Evolutionary conservation across 2,113 vertebrate species (phyloP).

Genomic region (Pagrus major): DNA sequence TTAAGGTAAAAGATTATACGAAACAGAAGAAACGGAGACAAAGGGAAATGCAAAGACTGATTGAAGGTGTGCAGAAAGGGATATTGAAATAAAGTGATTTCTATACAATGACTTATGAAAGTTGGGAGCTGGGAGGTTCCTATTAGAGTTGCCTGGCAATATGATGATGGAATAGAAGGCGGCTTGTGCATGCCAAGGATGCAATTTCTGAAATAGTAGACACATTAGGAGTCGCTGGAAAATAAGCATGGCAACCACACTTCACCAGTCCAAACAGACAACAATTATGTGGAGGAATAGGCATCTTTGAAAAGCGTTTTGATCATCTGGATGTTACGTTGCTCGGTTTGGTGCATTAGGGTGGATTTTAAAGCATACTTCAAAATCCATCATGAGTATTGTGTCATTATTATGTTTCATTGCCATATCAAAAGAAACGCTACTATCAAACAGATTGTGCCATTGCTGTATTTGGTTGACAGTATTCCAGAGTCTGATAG

Average conservation of each 20-base stretch:
- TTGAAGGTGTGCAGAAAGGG: background rate
- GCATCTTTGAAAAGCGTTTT: background rate
- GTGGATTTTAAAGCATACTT: background rate
- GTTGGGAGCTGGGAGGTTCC: background rate
- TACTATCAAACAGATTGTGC: background rate
- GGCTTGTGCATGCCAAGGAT: background rate
- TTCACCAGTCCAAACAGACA: background rate
- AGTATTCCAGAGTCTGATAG: no score
- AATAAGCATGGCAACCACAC: background rate
- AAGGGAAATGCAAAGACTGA: slow-evolving; percentile 4
- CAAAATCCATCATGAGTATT: background rate
- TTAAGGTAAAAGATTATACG: slow-evolving; percentile 24
- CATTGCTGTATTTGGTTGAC: background rate
- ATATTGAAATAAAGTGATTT: background rate
- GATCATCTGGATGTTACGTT: background rate
- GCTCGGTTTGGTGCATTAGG: no score
- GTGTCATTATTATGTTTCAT: background rate
- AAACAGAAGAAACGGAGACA: slow-evolving; percentile 26
- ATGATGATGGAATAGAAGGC: background rate
- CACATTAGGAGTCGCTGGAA: background rate
- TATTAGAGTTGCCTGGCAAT: background rate
- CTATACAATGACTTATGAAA: background rate
- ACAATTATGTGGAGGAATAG: background rate
- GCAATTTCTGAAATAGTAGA: background rate
- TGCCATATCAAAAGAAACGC: background rate